phyloP scores from a whole-genome alignment of 2,888 invertebrate species.

The Myopa testacea region DNA sequence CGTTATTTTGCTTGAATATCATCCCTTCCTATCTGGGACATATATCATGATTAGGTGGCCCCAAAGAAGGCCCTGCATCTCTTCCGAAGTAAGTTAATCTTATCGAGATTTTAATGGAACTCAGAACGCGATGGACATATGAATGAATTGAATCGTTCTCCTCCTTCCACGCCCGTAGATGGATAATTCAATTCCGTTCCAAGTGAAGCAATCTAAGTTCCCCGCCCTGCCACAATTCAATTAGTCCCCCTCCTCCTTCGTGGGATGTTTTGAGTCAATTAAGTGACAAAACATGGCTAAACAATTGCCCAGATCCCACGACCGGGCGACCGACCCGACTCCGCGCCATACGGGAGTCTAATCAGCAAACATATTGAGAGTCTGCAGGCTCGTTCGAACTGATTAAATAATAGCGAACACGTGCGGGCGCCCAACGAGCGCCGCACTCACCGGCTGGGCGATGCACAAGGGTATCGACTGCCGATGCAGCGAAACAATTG shows the following conservation, averaged over 20 bases:
- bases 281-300: conserved; percentile 23
- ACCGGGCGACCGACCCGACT: not conserved
- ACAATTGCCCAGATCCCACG: conserved; percentile 16
- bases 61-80: no score
- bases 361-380: conserved; percentile 24
- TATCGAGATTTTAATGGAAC: no score
- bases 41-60: no score
- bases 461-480: not conserved
- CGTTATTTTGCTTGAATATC: no score
- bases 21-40: no score
- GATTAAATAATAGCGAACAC: conserved; percentile 27
- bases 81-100: no score
- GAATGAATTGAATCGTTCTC: not conserved
- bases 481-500: conserved; percentile 12
- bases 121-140: no score
- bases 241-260: not conserved
- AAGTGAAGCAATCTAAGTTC: not conserved
- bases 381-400: not conserved
- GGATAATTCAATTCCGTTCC: no score
- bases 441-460: not conserved
- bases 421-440: not conserved
- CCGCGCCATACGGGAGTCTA: not conserved
- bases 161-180: not conserved
- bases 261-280: conserved; percentile 12
- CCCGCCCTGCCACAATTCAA: not conserved